Base-by-base conservation (phyloP, 2,888 invertebrate genomes). In the Xylota sylvarum region DNA sequence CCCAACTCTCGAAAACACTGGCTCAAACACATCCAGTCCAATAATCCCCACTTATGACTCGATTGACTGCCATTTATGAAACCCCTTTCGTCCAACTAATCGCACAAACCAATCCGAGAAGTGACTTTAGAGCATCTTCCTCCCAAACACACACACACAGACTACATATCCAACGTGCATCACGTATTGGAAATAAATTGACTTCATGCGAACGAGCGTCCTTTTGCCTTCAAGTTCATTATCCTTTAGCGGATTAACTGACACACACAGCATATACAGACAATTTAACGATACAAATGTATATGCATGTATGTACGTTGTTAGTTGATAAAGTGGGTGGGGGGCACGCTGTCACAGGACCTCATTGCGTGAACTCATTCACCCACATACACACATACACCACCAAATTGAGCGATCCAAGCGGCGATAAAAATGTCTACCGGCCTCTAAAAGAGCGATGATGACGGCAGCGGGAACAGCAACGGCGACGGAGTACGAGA, bases 241-340 rank as follows among this genome's bases (percentile, higher is more conserved):
- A 87, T 87, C 78, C 87, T 70, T 74, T 32, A 79, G 78, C 83
- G 40, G 87, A 87, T 87, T 87, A 83, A 87, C 87, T 83, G 74
- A 74, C 64, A 83, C 58, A 67, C 70, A 69, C 9, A 6, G 17
- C 32, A 60, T 35, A 43, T 30, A 32, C 14, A 70, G 62, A 69
- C 79, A 64, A 23, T 69, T 67, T 50, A 67, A 72, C 74, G 74
- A 80, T 80, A 74, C 74, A 52, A 62, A 46, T 56, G 27, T n/a
- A n/a, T n/a, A n/a, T n/a, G n/a, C n/a, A n/a, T n/a, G n/a, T 52
- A 23, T 58, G 64, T 35, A n/a, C 23, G 64, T 10, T n/a, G 56
- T 60, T 48, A 37, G 70, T 58, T 35, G 46, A 40, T 43, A 40
- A 58, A 32, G 19, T 40, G 43, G 52, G 50, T 62, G 69, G 32